Percentiles rank a stretch among this genome's conserved stretches.
Conservation (phyloP, 2,888 invertebrate genomes). For the Tupiocoris notatus region DNA sequence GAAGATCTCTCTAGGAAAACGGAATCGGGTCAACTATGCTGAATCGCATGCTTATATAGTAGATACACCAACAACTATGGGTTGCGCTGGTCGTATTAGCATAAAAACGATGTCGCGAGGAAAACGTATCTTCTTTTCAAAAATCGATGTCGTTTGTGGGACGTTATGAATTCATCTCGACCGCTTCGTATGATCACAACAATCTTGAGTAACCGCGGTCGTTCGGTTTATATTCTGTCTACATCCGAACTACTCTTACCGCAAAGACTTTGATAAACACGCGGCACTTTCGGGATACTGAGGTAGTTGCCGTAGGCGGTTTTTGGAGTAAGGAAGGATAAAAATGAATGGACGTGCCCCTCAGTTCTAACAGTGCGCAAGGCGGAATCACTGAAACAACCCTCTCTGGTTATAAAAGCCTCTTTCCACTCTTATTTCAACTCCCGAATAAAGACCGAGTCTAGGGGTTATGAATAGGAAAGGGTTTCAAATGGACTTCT, state of each 20-base stretch:
- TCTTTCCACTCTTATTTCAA: background rate
- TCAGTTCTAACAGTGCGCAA: background rate
- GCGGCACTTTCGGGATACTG: background rate
- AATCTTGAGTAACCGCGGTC: no score
- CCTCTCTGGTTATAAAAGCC: background rate
- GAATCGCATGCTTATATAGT: no score
- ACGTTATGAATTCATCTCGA: no score
- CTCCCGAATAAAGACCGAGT: background rate
- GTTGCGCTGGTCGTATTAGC: no score
- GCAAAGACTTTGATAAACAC: background rate
- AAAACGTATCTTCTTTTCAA: no score
- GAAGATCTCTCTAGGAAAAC: no score
- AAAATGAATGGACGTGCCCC: constrained; percentile 9
- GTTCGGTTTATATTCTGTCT: background rate
- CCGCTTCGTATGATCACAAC: no score
- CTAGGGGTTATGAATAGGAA: constrained; percentile 26
- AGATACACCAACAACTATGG: no score
- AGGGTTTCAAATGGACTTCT: constrained; percentile 19
- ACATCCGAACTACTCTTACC: background rate
- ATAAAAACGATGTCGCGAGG: no score
- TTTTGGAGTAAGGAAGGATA: background rate
- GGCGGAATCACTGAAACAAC: constrained; percentile 21
- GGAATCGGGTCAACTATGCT: no score
- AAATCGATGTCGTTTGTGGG: no score
- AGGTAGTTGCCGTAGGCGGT: constrained; percentile 11